Conservation (phyloP, 2,888 invertebrate species). For the Tanytarsus gracilentus region DNA sequence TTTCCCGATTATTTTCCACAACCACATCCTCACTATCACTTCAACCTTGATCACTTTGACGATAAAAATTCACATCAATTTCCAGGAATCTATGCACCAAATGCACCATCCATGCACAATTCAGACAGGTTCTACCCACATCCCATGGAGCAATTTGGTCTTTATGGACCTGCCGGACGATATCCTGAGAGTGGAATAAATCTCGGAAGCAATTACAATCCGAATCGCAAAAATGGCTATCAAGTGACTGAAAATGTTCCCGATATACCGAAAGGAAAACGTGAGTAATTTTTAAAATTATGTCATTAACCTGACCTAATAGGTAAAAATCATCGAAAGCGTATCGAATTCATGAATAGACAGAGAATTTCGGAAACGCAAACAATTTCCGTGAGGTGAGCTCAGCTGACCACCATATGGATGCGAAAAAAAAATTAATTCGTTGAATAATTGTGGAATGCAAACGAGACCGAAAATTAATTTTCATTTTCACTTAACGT, state of each 20-base stretch:
- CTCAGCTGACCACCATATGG: not conserved
- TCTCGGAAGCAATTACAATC: not conserved
- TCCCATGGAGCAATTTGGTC: not conserved
- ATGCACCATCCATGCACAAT: constrained; percentile 39
- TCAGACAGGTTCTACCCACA: constrained; percentile 34
- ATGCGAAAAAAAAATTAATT: constrained; percentile 3
- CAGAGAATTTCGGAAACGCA: not conserved
- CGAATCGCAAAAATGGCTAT: constrained; percentile 19
- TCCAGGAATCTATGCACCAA: constrained; percentile 41
- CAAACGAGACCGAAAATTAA: not conserved
- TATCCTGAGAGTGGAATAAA: constrained; percentile 4
- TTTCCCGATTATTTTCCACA: constrained; percentile 18
- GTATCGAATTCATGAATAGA: not conserved
- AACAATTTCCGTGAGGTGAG: constrained; percentile 11
- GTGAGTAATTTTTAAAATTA: not conserved
- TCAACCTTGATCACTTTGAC: constrained; percentile 29
- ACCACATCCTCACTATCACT: constrained; percentile 13
- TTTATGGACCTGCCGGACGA: constrained; percentile 3
- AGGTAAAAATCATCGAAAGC: constrained; percentile 7
- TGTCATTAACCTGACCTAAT: not conserved
- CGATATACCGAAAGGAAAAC: not conserved
- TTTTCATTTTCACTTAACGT: constrained; percentile 16
- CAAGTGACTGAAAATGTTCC: constrained; percentile 9
- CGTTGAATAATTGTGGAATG: not conserved
- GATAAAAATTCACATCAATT: constrained; percentile 37